Base-by-base conservation (phyloP, 2,888 invertebrate genomes). In the Ceraclea dissimilis region DNA sequence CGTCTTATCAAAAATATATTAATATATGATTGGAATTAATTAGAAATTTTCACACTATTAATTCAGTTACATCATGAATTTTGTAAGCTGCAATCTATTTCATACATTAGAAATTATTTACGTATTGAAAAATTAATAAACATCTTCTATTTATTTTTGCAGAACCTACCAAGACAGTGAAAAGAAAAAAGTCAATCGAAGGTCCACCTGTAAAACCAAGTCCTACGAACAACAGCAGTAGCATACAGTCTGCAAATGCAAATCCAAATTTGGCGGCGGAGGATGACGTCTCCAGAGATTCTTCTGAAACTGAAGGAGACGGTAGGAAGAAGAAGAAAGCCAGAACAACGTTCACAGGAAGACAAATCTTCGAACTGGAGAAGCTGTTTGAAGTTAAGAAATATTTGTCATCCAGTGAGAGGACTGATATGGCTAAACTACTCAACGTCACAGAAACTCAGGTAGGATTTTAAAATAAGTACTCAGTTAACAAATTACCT, bases 321-420 rank as follows among this genome's bases (percentile, higher is more conserved):
- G 73, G 71, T 62, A 72, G 76, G 61, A 84, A 85, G 67, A 83
- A 85, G 70, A 90, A 90, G 74, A 96, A 95, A 70, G 94, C 95
- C 1, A 76, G 95, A 60, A 94, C 95, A 20, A 95, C 95, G 19
- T 96, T 96, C 77, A 95, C 94, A 0, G 96, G 96, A 1, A 75
- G 94, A 51, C 95, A 95, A 79, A 95, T 95, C 71, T 96, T 95
- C 75, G 96, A 96, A 75, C 79, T 97, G 71, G 96, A 96, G 77
- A 91, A 93, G 69, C 88, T 95, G 74, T 96, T 96, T 69, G 96
- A 95, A 71, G 82, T 90, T 65, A 96, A 96, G 79, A 96, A 96
- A 76, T 96, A 96, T 74, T 81, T 96, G 62, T 94, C 93, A 63
- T 94, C 94, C 20, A 92, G 91, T 61, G 96, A 96, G 72, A 74